These are phyloP conservation scores for Nesidiocoris tenuis DNA, from an alignment of 2,888 invertebrate species.

Conservation along the genomic window DNA sequence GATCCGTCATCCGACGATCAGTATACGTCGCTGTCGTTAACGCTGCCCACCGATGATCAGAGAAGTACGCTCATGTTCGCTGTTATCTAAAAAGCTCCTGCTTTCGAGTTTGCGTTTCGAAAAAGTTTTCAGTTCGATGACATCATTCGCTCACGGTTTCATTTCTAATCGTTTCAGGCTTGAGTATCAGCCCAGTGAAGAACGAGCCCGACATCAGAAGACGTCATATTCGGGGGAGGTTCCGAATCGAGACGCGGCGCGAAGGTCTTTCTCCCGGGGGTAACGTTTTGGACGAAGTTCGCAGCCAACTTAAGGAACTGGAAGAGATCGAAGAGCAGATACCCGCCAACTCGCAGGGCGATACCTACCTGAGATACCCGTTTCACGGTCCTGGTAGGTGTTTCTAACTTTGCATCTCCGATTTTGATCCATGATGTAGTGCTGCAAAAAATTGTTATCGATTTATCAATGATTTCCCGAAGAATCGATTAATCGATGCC, in stretches of 20 bases:
- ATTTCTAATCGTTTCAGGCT: too few species aligned
- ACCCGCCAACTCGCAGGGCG: constrained; percentile 66
- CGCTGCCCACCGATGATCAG: constrained; percentile 39
- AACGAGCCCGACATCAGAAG: constrained; percentile 36
- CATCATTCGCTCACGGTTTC: too few species aligned
- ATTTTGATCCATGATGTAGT: too few species aligned
- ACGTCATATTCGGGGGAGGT: constrained; percentile 31
- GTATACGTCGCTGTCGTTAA: constrained; percentile 44
- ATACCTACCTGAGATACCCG: constrained; percentile 77
- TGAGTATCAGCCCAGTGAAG: constrained; percentile 37
- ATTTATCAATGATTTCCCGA: too few species aligned
- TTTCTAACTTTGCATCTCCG: neutral
- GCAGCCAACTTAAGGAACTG: constrained; percentile 75
- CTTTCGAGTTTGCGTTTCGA: too few species aligned
- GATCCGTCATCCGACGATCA: constrained; percentile 47
- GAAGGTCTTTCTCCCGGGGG: constrained; percentile 23
- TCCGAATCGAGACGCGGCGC: constrained; percentile 25
- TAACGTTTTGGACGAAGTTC: constrained; percentile 72
- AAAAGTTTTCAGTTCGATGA: too few species aligned
- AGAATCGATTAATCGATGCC: too few species aligned
- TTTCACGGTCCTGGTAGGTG: constrained; percentile 68
- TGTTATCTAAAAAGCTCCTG: too few species aligned
- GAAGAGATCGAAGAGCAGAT: constrained; percentile 82
- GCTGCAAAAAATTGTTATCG: too few species aligned
- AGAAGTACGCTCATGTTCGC: too few species aligned